These are phyloP conservation scores for Echinops telfairi DNA, from an alignment of 2,113 vertebrate genomes.

Conservation along the genomic window DNA sequence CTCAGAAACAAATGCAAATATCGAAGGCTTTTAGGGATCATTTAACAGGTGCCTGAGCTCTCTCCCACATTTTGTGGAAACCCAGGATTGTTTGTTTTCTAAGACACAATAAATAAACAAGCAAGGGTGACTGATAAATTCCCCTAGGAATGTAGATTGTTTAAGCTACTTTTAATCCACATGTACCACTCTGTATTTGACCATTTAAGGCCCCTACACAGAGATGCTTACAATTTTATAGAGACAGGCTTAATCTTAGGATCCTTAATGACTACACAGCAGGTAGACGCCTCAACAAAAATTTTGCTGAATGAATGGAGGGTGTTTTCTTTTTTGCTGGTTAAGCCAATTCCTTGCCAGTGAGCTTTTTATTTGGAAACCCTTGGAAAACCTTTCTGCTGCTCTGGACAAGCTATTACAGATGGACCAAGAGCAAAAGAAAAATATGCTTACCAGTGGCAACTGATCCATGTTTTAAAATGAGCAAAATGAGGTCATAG, in stretches of 20 bases:
- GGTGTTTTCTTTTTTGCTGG: neutral
- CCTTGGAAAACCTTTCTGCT: conserved; percentile 15
- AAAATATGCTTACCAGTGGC: neutral
- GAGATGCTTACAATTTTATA: neutral
- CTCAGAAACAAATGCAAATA: neutral
- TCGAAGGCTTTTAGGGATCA: neutral
- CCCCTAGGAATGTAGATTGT: neutral
- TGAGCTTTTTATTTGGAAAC: neutral
- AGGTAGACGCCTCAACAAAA: neutral
- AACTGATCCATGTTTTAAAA: neutral
- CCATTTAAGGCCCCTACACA: neutral
- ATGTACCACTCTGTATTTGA: neutral
- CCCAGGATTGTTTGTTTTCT: neutral
- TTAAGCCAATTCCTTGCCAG: conserved; percentile 21
- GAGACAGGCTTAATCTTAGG: conserved; percentile 13
- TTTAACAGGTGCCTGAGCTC: neutral
- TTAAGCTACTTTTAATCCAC: neutral
- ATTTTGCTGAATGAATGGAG: conserved; percentile 30
- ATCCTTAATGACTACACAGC: neutral
- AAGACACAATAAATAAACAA: neutral
- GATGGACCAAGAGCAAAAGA: conserved; percentile 34
- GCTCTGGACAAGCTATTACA: neutral
- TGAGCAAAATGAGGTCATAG: neutral
- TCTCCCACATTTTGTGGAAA: neutral
- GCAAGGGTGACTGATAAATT: neutral